Conservation (phyloP, 2,113 vertebrate genomes). For the Apus apus region DNA sequence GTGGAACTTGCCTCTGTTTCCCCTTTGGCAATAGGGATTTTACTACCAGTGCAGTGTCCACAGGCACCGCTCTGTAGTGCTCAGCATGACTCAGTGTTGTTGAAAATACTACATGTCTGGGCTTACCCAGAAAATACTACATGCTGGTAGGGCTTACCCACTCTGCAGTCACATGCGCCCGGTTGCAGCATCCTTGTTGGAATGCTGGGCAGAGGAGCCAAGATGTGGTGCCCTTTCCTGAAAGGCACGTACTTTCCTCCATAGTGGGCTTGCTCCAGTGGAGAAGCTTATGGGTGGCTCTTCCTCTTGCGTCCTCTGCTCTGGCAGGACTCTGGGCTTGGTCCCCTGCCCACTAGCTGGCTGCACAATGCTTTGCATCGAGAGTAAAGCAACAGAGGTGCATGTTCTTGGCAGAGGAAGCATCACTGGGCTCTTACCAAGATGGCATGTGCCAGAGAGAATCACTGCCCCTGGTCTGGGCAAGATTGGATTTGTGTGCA, state of each 20-base stretch:
- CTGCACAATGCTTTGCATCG: background rate
- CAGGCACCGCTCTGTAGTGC: background rate
- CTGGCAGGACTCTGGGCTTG: slow-evolving; percentile 12
- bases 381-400: background rate
- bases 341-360: background rate
- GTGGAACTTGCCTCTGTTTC: background rate
- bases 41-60: accelerated
- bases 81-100: background rate
- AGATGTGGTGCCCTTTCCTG: background rate
- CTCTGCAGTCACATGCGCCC: background rate
- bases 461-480: background rate
- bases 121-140: too few species aligned
- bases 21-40: background rate
- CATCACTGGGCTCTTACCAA: background rate
- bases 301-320: background rate
- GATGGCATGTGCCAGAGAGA: background rate
- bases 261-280: background rate
- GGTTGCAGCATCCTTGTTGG: background rate
- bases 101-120: accelerated
- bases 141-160: background rate
- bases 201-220: background rate
- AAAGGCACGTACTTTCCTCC: background rate
- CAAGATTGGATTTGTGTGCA: background rate
- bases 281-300: background rate
- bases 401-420: background rate